Evolutionary conservation across 2,113 vertebrate species (phyloP).

Genomic region (Psilopsiagon aymara): DNA sequence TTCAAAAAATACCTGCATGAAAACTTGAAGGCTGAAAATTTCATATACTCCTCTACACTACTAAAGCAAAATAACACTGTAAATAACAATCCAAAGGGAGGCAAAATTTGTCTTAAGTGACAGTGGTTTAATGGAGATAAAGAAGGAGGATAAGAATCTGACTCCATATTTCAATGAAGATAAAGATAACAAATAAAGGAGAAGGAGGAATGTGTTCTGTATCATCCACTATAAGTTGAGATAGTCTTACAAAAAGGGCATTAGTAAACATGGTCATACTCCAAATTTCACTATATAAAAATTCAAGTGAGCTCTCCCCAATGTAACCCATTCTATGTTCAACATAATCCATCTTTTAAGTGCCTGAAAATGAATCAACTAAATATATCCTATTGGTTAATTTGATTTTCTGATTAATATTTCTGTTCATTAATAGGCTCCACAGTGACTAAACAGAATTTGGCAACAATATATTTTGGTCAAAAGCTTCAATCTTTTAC

Average conservation of each 20-base stretch:
- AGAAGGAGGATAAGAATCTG: neutral
- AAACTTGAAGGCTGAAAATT: neutral
- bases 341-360: neutral
- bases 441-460: neutral
- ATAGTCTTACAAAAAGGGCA: neutral
- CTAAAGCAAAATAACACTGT: neutral
- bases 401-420: neutral
- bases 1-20: neutral
- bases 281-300: neutral
- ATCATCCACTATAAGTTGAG: neutral
- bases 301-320: neutral
- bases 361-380: neutral
- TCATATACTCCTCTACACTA: neutral
- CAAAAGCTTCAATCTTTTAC: neutral
- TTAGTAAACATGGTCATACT: neutral
- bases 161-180: constrained; percentile 17
- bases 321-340: neutral
- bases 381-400: neutral
- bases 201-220: neutral
- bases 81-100: neutral
- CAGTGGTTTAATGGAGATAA: neutral
- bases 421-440: neutral
- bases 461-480: neutral
- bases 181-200: neutral
- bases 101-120: neutral